Evolutionary conservation across 2,888 invertebrate species (phyloP).

Genomic region (Lasiommata megera): DNA sequence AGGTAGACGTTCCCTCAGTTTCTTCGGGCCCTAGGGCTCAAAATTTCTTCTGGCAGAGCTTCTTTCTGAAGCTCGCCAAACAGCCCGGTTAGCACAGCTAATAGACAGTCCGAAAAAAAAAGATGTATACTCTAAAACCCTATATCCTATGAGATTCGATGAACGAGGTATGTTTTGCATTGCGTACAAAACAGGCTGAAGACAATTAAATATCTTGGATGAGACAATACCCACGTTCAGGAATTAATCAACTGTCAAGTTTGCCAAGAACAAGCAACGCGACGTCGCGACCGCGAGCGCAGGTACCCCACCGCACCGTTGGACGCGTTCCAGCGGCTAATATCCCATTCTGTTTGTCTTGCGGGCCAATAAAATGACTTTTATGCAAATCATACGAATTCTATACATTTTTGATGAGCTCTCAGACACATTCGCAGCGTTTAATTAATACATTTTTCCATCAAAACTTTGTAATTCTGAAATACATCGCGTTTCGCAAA

Average conservation of each 20-base stretch:
- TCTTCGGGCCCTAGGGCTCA: no score
- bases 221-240: no score
- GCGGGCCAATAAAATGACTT: slow-evolving; percentile 80
- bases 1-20: no score
- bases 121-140: no score
- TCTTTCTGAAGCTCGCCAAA: no score
- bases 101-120: no score
- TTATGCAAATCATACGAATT: slow-evolving; percentile 81
- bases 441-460: slow-evolving; percentile 79
- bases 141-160: no score
- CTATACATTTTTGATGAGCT: slow-evolving; percentile 81
- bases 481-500: slow-evolving; percentile 29
- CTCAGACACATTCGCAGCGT: slow-evolving; percentile 60
- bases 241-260: slow-evolving; percentile 9
- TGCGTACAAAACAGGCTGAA: no score
- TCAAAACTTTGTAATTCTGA: slow-evolving; percentile 62
- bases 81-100: no score
- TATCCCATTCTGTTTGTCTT: slow-evolving; percentile 80
- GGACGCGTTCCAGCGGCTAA: slow-evolving; percentile 74
- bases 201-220: no score
- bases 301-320: slow-evolving; percentile 50
- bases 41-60: no score
- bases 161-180: no score
- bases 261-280: background rate
- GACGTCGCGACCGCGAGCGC: slow-evolving; percentile 15